phyloP scores from a whole-genome alignment of 2,797 vertebrate species.

The Anguilla megastoma region DNA sequence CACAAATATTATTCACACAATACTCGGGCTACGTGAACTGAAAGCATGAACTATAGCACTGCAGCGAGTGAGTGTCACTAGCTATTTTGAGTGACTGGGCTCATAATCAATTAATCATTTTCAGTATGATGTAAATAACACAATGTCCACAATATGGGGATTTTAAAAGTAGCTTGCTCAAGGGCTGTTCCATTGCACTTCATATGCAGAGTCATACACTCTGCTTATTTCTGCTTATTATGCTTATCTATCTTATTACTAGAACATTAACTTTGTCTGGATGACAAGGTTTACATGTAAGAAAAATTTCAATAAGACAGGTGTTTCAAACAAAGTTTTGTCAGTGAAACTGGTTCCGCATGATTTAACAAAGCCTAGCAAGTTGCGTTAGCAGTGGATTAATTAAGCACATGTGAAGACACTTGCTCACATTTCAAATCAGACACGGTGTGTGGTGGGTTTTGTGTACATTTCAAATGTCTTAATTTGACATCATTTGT shows the following conservation, averaged over 20 bases:
- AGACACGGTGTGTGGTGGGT: no score
- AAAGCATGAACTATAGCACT: neutral
- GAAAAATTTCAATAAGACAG: neutral
- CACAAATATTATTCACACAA: neutral
- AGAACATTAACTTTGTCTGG: neutral
- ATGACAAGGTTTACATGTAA: neutral
- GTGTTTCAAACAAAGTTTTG: no score
- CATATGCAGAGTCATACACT: neutral
- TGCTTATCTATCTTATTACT: no score
- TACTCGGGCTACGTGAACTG: neutral
- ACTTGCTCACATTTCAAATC: no score
- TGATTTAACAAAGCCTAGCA: no score
- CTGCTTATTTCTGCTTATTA: no score
- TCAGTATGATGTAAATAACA: neutral
- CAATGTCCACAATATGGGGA: neutral
- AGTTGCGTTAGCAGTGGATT: no score
- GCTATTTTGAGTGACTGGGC: neutral
- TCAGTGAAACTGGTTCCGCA: no score
- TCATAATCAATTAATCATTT: neutral
- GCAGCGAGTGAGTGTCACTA: neutral
- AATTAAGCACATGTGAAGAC: no score
- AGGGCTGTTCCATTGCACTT: neutral
- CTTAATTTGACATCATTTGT: neutral
- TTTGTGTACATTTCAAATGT: neutral
- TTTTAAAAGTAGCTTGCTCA: neutral